Conservation (phyloP, 2,888 invertebrate genomes). For the Automeris io region DNA sequence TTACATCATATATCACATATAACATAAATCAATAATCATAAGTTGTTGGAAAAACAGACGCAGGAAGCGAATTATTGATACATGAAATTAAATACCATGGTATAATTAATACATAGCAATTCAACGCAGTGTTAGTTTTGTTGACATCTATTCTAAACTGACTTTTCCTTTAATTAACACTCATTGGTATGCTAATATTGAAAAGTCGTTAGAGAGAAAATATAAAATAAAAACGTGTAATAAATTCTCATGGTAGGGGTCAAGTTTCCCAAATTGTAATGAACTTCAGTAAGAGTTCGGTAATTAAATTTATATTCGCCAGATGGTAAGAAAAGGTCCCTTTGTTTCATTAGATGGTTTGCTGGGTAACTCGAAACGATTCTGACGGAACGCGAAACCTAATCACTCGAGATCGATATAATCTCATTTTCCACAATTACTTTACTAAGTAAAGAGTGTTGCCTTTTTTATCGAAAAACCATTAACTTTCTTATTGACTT, state of each 20-base stretch:
- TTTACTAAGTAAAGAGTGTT: too few relatives aligned
- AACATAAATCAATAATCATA: too few relatives aligned
- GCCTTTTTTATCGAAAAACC: background rate
- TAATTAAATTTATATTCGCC: constrained; percentile 47
- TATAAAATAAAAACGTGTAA: too few relatives aligned
- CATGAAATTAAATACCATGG: background rate
- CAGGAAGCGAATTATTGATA: background rate
- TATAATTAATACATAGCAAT: background rate
- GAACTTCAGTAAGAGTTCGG: constrained; percentile 36
- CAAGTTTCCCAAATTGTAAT: constrained; percentile 29
- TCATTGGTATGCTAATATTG: too few relatives aligned
- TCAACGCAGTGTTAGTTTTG: too few relatives aligned
- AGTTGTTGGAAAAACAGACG: too few relatives aligned
- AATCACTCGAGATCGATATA: constrained; percentile 12
- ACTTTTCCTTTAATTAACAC: too few relatives aligned
- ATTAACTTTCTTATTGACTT: too few relatives aligned
- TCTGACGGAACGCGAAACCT: constrained; percentile 12
- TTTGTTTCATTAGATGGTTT: constrained; percentile 49
- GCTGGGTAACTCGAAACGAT: constrained; percentile 27
- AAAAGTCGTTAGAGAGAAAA: too few relatives aligned
- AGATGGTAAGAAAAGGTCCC: constrained; percentile 30
- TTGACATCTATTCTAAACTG: too few relatives aligned
- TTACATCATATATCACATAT: too few relatives aligned
- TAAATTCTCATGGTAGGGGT: background rate
- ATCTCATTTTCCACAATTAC: background rate